These are phyloP conservation scores for Echiichthys vipera DNA, from an alignment of 2,797 vertebrate genomes.

Conservation along the genomic window DNA sequence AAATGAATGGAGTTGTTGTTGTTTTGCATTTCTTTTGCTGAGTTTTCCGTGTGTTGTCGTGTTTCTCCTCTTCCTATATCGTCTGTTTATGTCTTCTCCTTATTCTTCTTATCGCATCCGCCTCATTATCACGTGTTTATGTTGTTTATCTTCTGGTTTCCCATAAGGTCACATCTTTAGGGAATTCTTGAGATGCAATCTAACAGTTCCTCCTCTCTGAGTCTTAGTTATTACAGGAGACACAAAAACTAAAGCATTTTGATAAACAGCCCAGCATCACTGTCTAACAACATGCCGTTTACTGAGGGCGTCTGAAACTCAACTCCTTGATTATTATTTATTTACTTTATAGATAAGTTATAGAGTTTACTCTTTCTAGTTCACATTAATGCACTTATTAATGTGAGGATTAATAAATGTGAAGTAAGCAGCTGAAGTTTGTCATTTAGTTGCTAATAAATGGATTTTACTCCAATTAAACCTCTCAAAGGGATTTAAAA, in stretches of 20 bases:
- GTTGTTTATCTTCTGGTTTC: constrained; percentile 24
- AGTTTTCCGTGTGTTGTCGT: too few relatives aligned
- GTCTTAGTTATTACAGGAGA: neutral
- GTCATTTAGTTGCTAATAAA: neutral
- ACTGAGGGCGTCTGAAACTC: too few relatives aligned
- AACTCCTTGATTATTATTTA: too few relatives aligned
- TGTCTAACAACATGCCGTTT: neutral
- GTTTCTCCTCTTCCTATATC: neutral
- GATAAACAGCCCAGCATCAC: neutral
- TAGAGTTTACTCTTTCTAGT: neutral
- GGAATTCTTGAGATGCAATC: constrained; percentile 7
- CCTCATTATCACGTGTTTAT: constrained; percentile 2
- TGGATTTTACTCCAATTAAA: neutral
- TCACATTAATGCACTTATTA: neutral
- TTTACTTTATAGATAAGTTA: neutral
- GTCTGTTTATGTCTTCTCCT: neutral
- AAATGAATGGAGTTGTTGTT: too few relatives aligned
- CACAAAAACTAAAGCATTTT: neutral
- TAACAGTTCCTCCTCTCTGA: constrained; percentile 1
- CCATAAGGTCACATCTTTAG: neutral
- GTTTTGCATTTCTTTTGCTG: too few relatives aligned
- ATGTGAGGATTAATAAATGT: neutral
- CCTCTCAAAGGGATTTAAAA: neutral
- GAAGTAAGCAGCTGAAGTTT: too few relatives aligned
- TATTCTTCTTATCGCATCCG: constrained; percentile 17